These are phyloP conservation scores for Nycticryphes semicollaris DNA, from an alignment of 2,113 vertebrate species.

Conservation along the genomic window DNA sequence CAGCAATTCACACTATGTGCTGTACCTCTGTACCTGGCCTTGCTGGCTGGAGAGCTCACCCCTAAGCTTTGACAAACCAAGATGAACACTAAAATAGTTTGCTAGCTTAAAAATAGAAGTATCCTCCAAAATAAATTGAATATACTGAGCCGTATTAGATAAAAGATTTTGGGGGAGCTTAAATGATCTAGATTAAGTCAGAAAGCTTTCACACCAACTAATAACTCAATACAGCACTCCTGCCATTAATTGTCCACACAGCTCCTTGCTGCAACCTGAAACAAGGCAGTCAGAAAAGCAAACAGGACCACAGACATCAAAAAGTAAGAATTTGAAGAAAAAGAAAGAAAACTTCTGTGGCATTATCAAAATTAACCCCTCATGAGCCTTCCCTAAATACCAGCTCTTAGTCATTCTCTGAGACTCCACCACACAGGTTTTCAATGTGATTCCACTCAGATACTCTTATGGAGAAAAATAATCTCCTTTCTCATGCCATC, in stretches of 20 bases:
- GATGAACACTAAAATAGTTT: not conserved
- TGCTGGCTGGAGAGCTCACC: rapidly evolving
- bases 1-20: not conserved
- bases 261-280: not conserved
- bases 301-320: not conserved
- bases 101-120: not conserved
- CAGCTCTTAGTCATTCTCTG: not conserved
- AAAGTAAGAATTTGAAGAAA: not conserved
- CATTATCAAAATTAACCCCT: not conserved
- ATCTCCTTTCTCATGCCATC: not conserved
- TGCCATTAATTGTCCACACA: not conserved
- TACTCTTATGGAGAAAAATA: rapidly evolving
- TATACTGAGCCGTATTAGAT: not conserved
- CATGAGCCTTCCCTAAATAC: not conserved
- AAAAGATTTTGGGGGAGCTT: not conserved
- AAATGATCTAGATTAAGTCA: not conserved
- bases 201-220: not conserved
- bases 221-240: not conserved
- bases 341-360: not conserved
- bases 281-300: not conserved
- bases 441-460: not conserved
- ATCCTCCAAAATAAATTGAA: not conserved
- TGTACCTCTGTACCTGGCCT: not conserved
- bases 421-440: not conserved
- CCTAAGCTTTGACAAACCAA: not conserved